A percentile compares a stretch with the other conserved stretches of the same genome.
phyloP scores from a whole-genome alignment of 2,888 invertebrate species.

The Apodemia hepburni region DNA sequence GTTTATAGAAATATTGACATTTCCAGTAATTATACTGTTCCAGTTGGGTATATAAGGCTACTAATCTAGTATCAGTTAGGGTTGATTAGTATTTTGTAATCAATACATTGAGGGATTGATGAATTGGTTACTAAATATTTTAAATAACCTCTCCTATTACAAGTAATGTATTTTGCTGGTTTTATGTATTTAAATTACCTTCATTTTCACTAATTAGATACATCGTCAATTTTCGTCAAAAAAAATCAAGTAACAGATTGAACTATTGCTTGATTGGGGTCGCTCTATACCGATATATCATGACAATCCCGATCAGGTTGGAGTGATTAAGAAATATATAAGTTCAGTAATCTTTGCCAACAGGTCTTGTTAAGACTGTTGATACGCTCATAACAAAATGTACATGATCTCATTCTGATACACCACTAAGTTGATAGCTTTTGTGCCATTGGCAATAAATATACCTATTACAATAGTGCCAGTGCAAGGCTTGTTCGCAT shows the following conservation, averaged over 20 bases:
- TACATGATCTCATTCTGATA: conserved; percentile 30
- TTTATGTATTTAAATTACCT: not conserved
- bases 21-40: not conserved
- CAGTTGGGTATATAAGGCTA: not conserved
- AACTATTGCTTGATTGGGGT: not conserved
- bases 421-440: conserved; percentile 20
- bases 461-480: conserved; percentile 24
- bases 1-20: not conserved
- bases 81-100: too few relatives aligned
- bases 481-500: conserved; percentile 63
- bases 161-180: not conserved
- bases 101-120: too few relatives aligned
- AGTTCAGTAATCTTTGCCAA: not conserved
- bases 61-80: not conserved
- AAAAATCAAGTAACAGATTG: not conserved
- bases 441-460: conserved; percentile 26
- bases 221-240: too few relatives aligned
- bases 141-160: not conserved
- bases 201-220: not conserved
- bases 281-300: not conserved
- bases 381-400: conserved; percentile 3
- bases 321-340: not conserved
- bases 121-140: too few relatives aligned
- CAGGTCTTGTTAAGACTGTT: not conserved
- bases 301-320: conserved; percentile 3